Evolutionary conservation across 1,140 invertebrate genomes (phyloP).

Genomic region (Brachionus rotundiformis): DNA sequence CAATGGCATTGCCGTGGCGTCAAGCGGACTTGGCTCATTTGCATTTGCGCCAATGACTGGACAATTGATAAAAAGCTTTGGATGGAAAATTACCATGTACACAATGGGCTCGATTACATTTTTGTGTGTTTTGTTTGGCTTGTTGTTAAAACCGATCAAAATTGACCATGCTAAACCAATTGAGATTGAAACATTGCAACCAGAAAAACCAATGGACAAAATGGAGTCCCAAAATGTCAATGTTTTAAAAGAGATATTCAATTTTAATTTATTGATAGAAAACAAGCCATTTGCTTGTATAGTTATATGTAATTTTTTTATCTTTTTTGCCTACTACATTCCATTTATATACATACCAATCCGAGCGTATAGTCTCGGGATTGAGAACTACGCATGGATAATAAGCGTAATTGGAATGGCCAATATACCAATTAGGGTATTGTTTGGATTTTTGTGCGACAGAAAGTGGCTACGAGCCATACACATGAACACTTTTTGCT

Average conservation of each 20-base stretch:
- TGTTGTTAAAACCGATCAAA: not conserved
- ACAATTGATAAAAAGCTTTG: slow-evolving; percentile 57
- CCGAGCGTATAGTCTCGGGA: slow-evolving; percentile 57
- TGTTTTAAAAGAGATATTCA: slow-evolving; percentile 77
- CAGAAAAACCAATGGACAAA: not conserved
- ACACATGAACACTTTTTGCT: slow-evolving; percentile 29
- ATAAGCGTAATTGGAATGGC: slow-evolving; percentile 68
- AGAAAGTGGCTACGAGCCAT: slow-evolving; percentile 58
- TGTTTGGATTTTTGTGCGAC: slow-evolving; percentile 67
- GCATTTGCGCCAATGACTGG: slow-evolving; percentile 58
- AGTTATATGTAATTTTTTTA: slow-evolving; percentile 87
- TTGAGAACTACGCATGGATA: slow-evolving; percentile 18
- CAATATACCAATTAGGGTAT: slow-evolving; percentile 68
- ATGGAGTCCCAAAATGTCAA: not conserved
- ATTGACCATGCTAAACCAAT: not conserved
- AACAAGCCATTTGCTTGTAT: slow-evolving; percentile 85
- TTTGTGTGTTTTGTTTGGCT: not conserved
- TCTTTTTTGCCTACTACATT: slow-evolving; percentile 91
- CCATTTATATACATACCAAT: slow-evolving; percentile 79
- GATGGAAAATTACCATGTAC: slow-evolving; percentile 57
- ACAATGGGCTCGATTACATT: not conserved
- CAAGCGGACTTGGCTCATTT: slow-evolving; percentile 60
- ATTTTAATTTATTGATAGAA: slow-evolving; percentile 76
- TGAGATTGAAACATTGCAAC: not conserved
- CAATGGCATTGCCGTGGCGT: slow-evolving; percentile 76